These are phyloP conservation scores for Carterocephalus palaemon DNA, from an alignment of 2,888 invertebrate genomes.

Conservation along the genomic window DNA sequence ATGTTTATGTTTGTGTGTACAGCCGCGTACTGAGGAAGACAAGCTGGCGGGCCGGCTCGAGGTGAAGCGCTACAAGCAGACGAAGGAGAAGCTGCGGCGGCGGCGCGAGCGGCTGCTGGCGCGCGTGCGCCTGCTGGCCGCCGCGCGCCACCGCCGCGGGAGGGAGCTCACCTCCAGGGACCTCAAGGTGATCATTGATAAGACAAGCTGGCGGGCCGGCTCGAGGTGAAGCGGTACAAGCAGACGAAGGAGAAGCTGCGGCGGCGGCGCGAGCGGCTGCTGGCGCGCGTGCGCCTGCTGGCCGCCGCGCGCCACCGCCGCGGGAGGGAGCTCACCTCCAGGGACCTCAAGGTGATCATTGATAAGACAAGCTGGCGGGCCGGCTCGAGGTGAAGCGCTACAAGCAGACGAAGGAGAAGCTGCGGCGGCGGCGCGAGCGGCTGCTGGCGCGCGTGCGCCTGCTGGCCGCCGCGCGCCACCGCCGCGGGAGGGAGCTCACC, in stretches of 20 bases:
- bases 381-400: slow-evolving; percentile 85
- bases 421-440: slow-evolving; percentile 82
- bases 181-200: slow-evolving; percentile 53
- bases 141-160: slow-evolving; percentile 39
- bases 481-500: slow-evolving; percentile 39
- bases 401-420: slow-evolving; percentile 88
- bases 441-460: slow-evolving; percentile 60
- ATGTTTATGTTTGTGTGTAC: slow-evolving; percentile 32
- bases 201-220: slow-evolving; percentile 83
- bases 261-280: slow-evolving; percentile 80
- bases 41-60: slow-evolving; percentile 83
- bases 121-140: slow-evolving; percentile 49
- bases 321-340: slow-evolving; percentile 40
- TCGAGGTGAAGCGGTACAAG: slow-evolving; percentile 86
- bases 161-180: slow-evolving; percentile 45
- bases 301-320: slow-evolving; percentile 42
- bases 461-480: slow-evolving; percentile 43
- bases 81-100: slow-evolving; percentile 86
- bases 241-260: slow-evolving; percentile 89
- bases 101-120: slow-evolving; percentile 80
- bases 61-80: slow-evolving; percentile 86
- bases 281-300: slow-evolving; percentile 56
- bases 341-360: slow-evolving; percentile 60
- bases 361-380: slow-evolving; percentile 81
- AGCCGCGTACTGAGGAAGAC: slow-evolving; percentile 91